Evolutionary conservation across 1,140 invertebrate genomes (phyloP).

Genomic region (roundworm (Caenorhabditis elegans)): WBcel235 BX284605.5:1471501-1472000

Average conservation of each 20-base stretch:
- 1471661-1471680: no score
- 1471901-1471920: no score
- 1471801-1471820: not conserved
- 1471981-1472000: no score
- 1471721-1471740: not conserved
- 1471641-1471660: no score
- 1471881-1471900: no score
- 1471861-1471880: not conserved
- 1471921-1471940: no score
- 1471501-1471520: not conserved
- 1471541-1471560: not conserved
- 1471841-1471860: no score
- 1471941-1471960: no score
- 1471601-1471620: not conserved
- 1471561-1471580: conserved; percentile 27
- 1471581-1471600: not conserved
- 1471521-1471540: not conserved
- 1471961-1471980: no score
- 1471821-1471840: no score
- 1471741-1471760: not conserved
- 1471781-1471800: not conserved
- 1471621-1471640: no score
- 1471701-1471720: not conserved
- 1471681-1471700: no score
- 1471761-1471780: not conserved